Percentiles rank a stretch among this genome's conserved stretches.
Evolutionary conservation across 2,888 invertebrate genomes (phyloP).

Genomic region (Nomada ferruginata): DNA sequence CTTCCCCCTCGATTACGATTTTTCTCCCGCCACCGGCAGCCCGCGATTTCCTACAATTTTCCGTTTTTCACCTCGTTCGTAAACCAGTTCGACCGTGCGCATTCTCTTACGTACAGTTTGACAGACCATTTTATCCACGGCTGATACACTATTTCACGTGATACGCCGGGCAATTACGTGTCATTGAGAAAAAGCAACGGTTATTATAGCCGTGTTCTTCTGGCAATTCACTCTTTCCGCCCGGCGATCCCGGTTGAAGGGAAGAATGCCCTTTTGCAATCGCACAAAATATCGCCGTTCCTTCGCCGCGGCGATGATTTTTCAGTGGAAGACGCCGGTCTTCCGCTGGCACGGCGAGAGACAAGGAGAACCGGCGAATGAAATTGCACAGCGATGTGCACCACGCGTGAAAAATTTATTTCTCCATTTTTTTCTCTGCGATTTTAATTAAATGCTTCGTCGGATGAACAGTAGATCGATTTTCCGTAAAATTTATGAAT

Average conservation of each 20-base stretch:
- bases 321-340: constrained; percentile 20
- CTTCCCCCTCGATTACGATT: constrained; percentile 16
- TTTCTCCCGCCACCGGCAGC: constrained; percentile 17
- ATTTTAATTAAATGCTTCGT: neutral
- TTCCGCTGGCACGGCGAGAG: neutral
- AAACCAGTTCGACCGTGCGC: constrained; percentile 46
- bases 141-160: constrained; percentile 53
- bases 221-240: constrained; percentile 43
- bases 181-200: constrained; percentile 51
- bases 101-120: constrained; percentile 31
- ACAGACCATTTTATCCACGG: constrained; percentile 53
- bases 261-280: constrained; percentile 57
- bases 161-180: constrained; percentile 48
- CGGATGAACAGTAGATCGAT: neutral
- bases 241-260: constrained; percentile 17
- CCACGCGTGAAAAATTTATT: constrained; percentile 3
- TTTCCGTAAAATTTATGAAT: neutral
- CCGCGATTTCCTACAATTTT: constrained; percentile 49
- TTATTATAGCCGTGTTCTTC: constrained; percentile 58
- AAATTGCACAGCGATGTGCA: constrained; percentile 7
- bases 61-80: constrained; percentile 29
- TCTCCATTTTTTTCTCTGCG: neutral
- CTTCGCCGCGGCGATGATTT: constrained; percentile 30
- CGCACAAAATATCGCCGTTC: constrained; percentile 41
- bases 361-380: neutral